Conservation (phyloP, 1,140 invertebrate species). For the Aphis craccivora region DNA sequence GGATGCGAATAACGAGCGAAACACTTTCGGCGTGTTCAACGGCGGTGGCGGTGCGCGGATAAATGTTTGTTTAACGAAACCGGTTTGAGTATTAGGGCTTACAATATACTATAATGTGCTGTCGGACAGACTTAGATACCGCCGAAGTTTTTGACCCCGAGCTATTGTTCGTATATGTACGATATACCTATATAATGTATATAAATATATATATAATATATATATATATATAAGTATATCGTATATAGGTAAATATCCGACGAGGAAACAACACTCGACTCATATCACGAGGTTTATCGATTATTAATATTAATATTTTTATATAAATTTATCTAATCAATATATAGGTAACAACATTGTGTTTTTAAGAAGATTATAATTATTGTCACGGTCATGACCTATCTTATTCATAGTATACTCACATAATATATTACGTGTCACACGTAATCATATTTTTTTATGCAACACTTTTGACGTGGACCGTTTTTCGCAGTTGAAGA, state of each 20-base stretch:
- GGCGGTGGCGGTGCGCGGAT: not conserved
- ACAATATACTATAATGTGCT: not conserved
- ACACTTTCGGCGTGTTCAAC: conserved; percentile 33
- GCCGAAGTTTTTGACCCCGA: conserved; percentile 55
- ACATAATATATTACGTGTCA: not conserved
- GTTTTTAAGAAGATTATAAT: not conserved
- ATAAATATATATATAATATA: too few relatives aligned
- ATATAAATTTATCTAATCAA: not conserved
- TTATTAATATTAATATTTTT: conserved; percentile 30
- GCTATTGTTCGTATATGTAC: conserved; percentile 24
- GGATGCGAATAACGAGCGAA: conserved; percentile 54
- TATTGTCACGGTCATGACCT: not conserved
- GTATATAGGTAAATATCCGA: not conserved
- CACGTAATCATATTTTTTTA: not conserved
- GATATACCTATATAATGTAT: too few relatives aligned
- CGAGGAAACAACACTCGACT: not conserved
- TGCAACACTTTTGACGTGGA: not conserved
- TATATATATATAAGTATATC: too few relatives aligned
- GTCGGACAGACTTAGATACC: conserved; percentile 33
- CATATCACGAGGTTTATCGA: not conserved
- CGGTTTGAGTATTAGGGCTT: conserved; percentile 40
- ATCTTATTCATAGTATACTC: not conserved
- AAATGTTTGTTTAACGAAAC: conserved; percentile 56
- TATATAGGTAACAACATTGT: not conserved
- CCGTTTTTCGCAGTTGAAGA: conserved; percentile 71